phyloP scores from a whole-genome alignment of 2,797 vertebrate genomes.

The Alauda arvensis region DNA sequence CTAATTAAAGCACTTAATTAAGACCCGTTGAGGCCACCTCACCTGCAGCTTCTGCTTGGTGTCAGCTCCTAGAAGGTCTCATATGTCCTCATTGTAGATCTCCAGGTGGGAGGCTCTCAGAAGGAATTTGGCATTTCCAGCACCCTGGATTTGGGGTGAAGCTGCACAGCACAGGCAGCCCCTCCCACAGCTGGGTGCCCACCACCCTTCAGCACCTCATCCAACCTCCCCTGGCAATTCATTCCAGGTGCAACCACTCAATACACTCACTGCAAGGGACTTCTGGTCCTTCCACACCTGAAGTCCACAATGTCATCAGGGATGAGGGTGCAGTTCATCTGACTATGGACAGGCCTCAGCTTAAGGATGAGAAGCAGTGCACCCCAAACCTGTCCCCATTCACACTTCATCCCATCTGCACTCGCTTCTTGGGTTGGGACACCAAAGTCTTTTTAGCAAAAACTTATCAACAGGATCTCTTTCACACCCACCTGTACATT shows the following conservation, averaged over 20 bases:
- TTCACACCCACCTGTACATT: conserved; percentile 75
- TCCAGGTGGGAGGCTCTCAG: conserved; percentile 88
- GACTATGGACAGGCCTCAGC: background rate
- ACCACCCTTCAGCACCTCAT: background rate
- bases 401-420: fast-evolving
- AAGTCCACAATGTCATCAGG: fast-evolving
- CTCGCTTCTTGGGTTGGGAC: background rate
- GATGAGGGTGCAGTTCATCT: background rate
- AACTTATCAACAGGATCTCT: background rate
- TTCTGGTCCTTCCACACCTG: background rate
- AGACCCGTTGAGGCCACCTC: background rate
- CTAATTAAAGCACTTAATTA: background rate
- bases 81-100: conserved; percentile 88
- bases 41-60: conserved; percentile 90
- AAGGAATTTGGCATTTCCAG: conserved; percentile 88
- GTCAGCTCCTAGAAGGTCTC: conserved; percentile 85
- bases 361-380: background rate
- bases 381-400: background rate
- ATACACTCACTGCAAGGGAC: background rate
- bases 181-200: background rate
- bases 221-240: background rate
- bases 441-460: background rate
- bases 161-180: background rate
- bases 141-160: conserved; percentile 70
- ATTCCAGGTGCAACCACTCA: background rate